Percentiles rank a stretch among this genome's conserved stretches.
These are phyloP conservation scores for Lasius platythorax DNA, from an alignment of 2,888 invertebrate genomes.

Conservation along the genomic window DNA sequence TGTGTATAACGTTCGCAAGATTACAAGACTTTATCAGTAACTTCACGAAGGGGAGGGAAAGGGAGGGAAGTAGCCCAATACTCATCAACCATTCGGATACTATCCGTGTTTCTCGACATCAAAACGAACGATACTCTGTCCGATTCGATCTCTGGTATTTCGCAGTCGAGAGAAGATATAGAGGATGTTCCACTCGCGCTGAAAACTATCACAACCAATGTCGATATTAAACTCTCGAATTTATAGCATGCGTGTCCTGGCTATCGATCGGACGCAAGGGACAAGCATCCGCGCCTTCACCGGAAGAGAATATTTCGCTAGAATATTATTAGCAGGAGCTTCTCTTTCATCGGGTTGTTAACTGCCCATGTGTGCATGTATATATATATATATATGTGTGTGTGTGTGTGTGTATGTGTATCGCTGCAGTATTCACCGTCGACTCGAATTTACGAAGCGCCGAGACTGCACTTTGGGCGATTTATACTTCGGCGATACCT, in stretches of 20 bases:
- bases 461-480: conserved; percentile 42
- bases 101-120: background rate
- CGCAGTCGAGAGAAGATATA: background rate
- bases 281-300: conserved; percentile 21
- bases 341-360: conserved; percentile 57
- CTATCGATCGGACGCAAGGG: conserved; percentile 51
- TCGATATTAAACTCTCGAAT: conserved; percentile 67
- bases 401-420: background rate
- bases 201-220: conserved; percentile 48
- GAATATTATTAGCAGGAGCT: conserved; percentile 63
- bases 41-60: background rate
- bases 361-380: background rate
- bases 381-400: background rate
- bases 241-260: conserved; percentile 53
- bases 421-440: background rate
- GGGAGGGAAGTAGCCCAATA: background rate
- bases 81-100: background rate
- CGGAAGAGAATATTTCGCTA: conserved; percentile 51
- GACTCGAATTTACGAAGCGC: conserved; percentile 37
- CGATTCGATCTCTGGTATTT: background rate
- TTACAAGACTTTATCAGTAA: conserved; percentile 14
- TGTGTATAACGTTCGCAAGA: conserved; percentile 13
- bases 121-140: background rate
- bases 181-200: conserved; percentile 44
- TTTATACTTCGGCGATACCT: conserved; percentile 50